Percentiles rank a stretch among this genome's conserved stretches.
Conservation (phyloP, 2,888 invertebrate genomes). For the Acanthosepion pharaonis region DNA sequence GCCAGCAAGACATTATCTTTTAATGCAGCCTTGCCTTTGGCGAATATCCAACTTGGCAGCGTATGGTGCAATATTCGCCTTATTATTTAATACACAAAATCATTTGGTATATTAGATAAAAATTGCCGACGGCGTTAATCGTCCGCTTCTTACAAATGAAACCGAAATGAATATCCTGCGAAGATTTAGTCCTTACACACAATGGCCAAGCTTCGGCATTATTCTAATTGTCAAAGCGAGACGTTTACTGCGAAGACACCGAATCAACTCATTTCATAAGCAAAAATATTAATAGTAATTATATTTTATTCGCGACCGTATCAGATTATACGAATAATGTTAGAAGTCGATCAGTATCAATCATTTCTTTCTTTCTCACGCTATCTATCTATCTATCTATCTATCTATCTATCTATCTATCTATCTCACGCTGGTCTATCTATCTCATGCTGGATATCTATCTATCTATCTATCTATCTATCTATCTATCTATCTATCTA, state of each 20-base stretch:
- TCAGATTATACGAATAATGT: not conserved
- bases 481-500: too few species aligned
- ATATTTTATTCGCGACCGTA: not conserved
- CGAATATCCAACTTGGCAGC: not conserved
- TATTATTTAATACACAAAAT: not conserved
- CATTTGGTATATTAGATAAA: slow-evolving; percentile 18
- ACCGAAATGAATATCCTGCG: not conserved
- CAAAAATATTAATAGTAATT: not conserved
- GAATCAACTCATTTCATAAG: not conserved
- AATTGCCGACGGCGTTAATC: not conserved
- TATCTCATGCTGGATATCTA: not conserved
- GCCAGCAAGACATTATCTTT: not conserved
- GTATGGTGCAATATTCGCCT: not conserved
- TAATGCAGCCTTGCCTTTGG: not conserved
- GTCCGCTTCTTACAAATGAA: not conserved
- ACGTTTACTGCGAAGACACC: not conserved
- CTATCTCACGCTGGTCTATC: not conserved
- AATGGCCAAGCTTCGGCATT: not conserved
- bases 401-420: slow-evolving; percentile 7
- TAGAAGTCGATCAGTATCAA: not conserved
- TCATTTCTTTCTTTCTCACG: too few species aligned
- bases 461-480: not conserved
- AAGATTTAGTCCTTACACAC: not conserved
- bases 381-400: not conserved
- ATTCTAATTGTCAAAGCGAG: slow-evolving; percentile 12